These are phyloP conservation scores for Drosophila heteroneura DNA, from an alignment of 2,888 invertebrate species.

Conservation along the genomic window DNA sequence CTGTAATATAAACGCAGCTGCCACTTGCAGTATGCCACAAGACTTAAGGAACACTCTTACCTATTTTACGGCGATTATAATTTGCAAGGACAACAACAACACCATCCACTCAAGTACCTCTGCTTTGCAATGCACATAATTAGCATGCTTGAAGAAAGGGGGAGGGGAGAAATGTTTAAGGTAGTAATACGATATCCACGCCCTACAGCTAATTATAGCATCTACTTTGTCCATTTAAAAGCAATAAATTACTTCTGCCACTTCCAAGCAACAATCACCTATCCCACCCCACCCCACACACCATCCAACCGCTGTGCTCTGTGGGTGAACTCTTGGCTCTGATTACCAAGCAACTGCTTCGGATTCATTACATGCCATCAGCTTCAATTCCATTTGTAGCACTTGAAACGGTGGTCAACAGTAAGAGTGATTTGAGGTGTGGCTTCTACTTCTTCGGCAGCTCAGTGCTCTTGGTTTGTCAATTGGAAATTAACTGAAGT, in stretches of 20 bases:
- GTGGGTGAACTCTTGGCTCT: constrained; percentile 8
- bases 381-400: constrained; percentile 7
- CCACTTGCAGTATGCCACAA: constrained; percentile 9
- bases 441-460: background rate
- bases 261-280: background rate
- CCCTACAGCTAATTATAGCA: constrained; percentile 57
- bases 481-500: background rate
- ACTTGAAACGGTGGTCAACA: constrained; percentile 11
- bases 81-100: constrained; percentile 37
- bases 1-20: constrained; percentile 13
- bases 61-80: constrained; percentile 54
- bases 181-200: constrained; percentile 46
- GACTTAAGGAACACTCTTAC: constrained; percentile 33
- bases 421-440: background rate
- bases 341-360: constrained; percentile 13
- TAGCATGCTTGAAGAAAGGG: background rate
- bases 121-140: background rate
- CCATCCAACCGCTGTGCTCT: background rate
- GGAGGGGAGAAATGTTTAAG: background rate
- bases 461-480: background rate
- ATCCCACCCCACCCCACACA: background rate
- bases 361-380: constrained; percentile 32
- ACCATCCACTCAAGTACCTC: background rate
- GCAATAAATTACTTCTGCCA: constrained; percentile 22
- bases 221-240: constrained; percentile 26